Percentiles rank a stretch among this genome's conserved stretches.
phyloP scores from a whole-genome alignment of 2,797 vertebrate species.

The Prionace glauca region DNA sequence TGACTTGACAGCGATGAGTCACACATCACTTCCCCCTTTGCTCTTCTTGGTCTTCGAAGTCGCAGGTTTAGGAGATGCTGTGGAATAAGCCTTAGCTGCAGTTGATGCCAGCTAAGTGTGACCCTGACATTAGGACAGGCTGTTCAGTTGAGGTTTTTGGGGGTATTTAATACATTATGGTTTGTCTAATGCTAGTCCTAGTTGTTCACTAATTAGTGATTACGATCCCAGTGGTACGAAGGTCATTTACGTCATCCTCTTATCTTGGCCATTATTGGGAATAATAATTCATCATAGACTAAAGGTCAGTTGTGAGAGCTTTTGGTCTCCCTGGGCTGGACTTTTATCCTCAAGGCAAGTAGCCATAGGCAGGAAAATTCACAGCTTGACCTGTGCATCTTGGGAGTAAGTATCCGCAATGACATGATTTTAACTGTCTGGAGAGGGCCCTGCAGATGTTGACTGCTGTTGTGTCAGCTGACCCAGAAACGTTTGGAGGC shows the following conservation, averaged over 20 bases:
- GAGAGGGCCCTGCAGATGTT: too few relatives aligned
- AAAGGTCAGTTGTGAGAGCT: neutral
- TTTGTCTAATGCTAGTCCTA: neutral
- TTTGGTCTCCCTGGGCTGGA: too few relatives aligned
- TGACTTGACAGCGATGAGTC: neutral
- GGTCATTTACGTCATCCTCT: neutral
- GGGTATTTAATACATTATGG: neutral
- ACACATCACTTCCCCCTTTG: neutral
- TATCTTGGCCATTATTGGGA: neutral
- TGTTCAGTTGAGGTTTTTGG: neutral
- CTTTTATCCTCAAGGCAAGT: too few relatives aligned
- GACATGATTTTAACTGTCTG: too few relatives aligned
- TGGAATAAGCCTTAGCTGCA: neutral
- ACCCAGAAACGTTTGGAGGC: too few relatives aligned
- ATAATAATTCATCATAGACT: neutral
- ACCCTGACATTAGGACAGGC: neutral
- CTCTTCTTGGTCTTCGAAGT: neutral
- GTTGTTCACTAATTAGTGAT: neutral
- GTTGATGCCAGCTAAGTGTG: neutral
- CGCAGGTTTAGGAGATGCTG: neutral
- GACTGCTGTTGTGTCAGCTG: too few relatives aligned
- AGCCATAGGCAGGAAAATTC: too few relatives aligned
- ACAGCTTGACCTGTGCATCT: too few relatives aligned
- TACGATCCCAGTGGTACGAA: neutral
- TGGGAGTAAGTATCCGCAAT: too few relatives aligned